Evolutionary conservation across 64 coral and sea anemone species (phyloP).

Genomic region (Stylophora pistillata): DNA sequence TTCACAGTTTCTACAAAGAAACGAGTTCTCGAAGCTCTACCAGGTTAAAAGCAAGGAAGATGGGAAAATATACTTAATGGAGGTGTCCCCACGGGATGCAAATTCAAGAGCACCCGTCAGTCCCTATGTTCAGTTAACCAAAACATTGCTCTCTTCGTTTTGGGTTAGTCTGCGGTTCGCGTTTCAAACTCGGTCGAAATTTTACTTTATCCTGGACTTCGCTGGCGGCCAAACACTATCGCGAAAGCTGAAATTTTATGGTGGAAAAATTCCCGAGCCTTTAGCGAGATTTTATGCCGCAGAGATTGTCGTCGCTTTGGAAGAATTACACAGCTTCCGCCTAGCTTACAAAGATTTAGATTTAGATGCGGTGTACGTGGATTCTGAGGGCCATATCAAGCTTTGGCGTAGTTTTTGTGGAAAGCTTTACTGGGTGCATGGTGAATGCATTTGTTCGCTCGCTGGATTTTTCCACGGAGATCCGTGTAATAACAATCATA

Average conservation of each 20-base stretch:
- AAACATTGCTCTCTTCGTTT: constrained; percentile 56
- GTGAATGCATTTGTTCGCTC: constrained; percentile 72
- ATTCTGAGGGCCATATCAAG: constrained; percentile 67
- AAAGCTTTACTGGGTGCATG: constrained; percentile 79
- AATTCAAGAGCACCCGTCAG: constrained; percentile 24
- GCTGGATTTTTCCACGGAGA: constrained; percentile 44
- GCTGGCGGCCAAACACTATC: constrained; percentile 44
- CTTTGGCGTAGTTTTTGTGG: constrained; percentile 87
- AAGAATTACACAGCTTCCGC: constrained; percentile 69
- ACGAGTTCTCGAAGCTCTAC: constrained; percentile 83
- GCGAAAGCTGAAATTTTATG: constrained; percentile 1
- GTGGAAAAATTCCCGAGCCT: constrained; percentile 26
- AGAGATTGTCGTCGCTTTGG: constrained; percentile 76
- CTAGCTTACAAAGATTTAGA: constrained; percentile 74
- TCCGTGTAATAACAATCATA: constrained; percentile 65
- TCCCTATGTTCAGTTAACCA: constrained; percentile 48
- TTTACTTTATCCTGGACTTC: constrained; percentile 89
- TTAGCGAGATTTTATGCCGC: constrained; percentile 53
- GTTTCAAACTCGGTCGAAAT: constrained; percentile 85
- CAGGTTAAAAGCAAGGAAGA: constrained; percentile 76
- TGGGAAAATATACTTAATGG: constrained; percentile 67
- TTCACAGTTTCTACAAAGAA: constrained; percentile 82
- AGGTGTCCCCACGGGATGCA: constrained; percentile 39
- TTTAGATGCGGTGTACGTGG: constrained; percentile 61
- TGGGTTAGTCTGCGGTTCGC: constrained; percentile 68